Conservation (phyloP, 2,113 vertebrate species). For the Rhea americana region DNA sequence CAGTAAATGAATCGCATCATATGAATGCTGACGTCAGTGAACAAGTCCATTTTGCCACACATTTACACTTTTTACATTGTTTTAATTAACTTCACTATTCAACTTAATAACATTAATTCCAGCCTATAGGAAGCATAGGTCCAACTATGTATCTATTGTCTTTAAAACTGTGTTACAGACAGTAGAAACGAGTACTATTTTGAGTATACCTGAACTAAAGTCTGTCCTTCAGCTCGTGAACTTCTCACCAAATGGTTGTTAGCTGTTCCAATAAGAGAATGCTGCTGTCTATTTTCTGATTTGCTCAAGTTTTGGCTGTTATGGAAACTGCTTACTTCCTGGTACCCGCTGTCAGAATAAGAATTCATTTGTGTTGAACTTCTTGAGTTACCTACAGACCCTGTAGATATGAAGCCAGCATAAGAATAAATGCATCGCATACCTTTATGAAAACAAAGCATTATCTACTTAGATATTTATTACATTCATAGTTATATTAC, state of each 20-base stretch:
- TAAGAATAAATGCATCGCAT: neutral
- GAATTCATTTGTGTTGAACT: conserved; percentile 98
- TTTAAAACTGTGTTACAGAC: neutral
- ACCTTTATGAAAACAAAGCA: neutral
- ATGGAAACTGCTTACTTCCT: conserved; percentile 92
- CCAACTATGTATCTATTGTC: fast-evolving
- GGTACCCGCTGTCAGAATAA: conserved; percentile 97
- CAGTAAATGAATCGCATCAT: neutral
- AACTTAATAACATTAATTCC: fast-evolving
- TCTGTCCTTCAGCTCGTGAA: conserved; percentile 91
- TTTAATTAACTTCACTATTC: no score
- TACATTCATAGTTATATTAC: neutral
- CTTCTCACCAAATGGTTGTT: conserved; percentile 82
- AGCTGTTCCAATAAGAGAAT: conserved; percentile 79
- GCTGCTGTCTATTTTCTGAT: conserved; percentile 85
- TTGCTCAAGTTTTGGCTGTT: conserved; percentile 87
- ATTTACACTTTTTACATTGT: neutral
- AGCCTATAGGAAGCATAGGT: neutral
- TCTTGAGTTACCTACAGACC: conserved; percentile 91
- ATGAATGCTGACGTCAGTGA: neutral
- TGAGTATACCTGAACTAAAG: conserved; percentile 86
- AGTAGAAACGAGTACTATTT: neutral
- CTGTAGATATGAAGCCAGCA: conserved; percentile 72
- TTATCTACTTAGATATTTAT: neutral
- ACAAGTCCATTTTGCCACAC: neutral